phyloP scores from a whole-genome alignment of 1,140 invertebrate genomes.

The Drosophila trapezifrons region DNA sequence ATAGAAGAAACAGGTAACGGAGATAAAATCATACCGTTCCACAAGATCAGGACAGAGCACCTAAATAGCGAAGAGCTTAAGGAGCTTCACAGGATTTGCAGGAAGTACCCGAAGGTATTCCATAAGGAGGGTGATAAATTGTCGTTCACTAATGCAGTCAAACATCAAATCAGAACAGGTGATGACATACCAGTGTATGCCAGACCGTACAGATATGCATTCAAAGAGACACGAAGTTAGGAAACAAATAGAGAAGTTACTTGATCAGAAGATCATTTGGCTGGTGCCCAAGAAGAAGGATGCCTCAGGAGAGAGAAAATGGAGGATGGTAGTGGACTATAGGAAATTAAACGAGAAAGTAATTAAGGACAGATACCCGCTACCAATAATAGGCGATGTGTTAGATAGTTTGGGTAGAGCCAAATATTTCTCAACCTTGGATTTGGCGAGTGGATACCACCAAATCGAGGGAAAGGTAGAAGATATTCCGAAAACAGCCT shows the following conservation, averaged over 20 bases:
- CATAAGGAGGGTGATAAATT: neutral
- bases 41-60: neutral
- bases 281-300: neutral
- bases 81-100: neutral
- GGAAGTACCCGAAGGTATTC: neutral
- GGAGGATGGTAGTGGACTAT: neutral
- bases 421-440: too few species aligned
- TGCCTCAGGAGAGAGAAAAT: too few species aligned
- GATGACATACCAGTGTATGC: too few species aligned
- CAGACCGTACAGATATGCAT: neutral
- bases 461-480: too few species aligned
- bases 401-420: too few species aligned
- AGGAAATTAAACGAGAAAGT: too few species aligned
- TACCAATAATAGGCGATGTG: too few species aligned
- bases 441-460: too few species aligned
- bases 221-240: slow-evolving; percentile 1
- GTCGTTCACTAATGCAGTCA: neutral
- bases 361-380: too few species aligned
- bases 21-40: neutral
- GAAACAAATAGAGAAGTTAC: neutral
- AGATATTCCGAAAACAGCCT: too few species aligned
- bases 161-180: neutral
- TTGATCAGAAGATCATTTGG: neutral
- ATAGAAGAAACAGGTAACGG: neutral
- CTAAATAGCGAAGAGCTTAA: neutral